Conservation (phyloP, 2,113 vertebrate genomes). For the Pseudolaguvia tuberculata region DNA sequence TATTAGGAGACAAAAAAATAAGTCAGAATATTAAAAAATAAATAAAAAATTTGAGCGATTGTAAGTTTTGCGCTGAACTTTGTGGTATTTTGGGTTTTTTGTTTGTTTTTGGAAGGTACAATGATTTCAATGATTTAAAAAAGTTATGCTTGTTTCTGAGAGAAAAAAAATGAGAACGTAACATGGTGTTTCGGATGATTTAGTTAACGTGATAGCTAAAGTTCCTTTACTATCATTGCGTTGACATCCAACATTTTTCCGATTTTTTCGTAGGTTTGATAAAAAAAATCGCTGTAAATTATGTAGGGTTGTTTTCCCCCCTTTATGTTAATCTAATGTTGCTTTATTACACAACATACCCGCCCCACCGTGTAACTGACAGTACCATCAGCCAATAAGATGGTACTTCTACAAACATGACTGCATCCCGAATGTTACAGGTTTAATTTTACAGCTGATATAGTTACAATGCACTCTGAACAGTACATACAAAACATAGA, state of each 20-base stretch:
- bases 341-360: background rate
- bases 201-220: background rate
- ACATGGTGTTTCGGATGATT: background rate
- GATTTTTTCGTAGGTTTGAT: too few species aligned
- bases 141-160: constrained; percentile 26
- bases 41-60: constrained; percentile 18
- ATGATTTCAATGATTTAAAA: constrained; percentile 6
- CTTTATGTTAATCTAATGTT: too few species aligned
- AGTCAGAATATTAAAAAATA: constrained; percentile 31
- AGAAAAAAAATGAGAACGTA: background rate
- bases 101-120: constrained; percentile 18
- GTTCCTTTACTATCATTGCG: background rate
- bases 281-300: too few species aligned
- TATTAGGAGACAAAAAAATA: constrained; percentile 33
- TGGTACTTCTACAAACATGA: background rate
- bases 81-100: background rate
- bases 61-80: constrained; percentile 22
- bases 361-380: constrained; percentile 20
- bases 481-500: too few species aligned
- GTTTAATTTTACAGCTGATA: too few species aligned
- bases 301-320: too few species aligned
- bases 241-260: background rate
- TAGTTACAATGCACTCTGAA: too few species aligned
- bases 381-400: constrained; percentile 16
- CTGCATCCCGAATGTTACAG: background rate